Percentiles rank a stretch among this genome's conserved stretches.
These are phyloP conservation scores for Scolanthus callimorphus DNA, from an alignment of 92 coral and sea anemone genomes.

Conservation along the genomic window DNA sequence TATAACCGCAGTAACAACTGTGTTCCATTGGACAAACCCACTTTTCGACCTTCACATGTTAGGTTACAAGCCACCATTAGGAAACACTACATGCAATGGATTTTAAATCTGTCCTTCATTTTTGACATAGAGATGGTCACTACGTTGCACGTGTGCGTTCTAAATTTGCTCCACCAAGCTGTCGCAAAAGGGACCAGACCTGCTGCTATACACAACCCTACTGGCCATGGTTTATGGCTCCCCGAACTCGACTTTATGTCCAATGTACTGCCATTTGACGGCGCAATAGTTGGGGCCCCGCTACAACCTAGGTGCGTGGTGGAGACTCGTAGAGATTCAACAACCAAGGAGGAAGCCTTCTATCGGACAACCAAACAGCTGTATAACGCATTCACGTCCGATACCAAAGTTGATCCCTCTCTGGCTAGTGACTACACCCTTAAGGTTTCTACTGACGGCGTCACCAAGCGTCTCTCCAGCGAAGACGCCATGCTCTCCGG, in stretches of 20 bases:
- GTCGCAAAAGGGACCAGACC: background rate
- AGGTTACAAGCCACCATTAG: no score
- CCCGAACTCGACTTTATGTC: background rate
- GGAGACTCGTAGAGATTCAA: background rate
- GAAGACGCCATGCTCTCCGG: background rate
- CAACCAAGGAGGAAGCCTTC: background rate
- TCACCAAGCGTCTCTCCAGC: background rate
- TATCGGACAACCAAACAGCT: background rate
- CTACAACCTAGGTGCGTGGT: background rate
- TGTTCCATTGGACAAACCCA: no score
- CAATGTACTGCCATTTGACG: background rate
- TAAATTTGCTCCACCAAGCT: background rate
- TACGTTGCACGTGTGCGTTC: no score
- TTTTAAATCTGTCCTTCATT: no score
- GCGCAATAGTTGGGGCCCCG: background rate
- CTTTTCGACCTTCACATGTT: no score
- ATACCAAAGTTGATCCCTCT: background rate
- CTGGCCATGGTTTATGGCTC: background rate
- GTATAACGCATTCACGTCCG: background rate
- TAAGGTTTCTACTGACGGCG: background rate
- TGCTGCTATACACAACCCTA: background rate
- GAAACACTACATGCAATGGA: no score
- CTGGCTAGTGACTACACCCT: background rate
- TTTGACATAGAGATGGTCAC: no score
- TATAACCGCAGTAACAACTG: no score